A percentile compares a stretch with the other conserved stretches of the same genome.
These are phyloP conservation scores for Lycia hirtaria DNA, from an alignment of 2,888 invertebrate genomes.

Conservation along the genomic window DNA sequence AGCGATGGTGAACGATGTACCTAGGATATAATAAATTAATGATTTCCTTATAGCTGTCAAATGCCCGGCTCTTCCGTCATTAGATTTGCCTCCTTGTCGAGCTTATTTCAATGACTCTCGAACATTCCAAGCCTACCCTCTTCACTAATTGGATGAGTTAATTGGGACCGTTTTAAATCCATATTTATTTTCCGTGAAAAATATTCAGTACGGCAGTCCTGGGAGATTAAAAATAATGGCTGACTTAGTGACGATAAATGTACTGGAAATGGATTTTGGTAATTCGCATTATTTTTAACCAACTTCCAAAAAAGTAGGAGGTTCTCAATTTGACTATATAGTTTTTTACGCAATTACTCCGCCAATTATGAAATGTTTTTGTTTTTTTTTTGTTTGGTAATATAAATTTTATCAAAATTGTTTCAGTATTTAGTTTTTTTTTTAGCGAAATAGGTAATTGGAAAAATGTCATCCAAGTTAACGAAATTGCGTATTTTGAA, in stretches of 20 bases:
- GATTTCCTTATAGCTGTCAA: conserved; percentile 8
- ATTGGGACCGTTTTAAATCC: conserved; percentile 32
- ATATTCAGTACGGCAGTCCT: conserved; percentile 1
- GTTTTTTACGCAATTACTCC: no score
- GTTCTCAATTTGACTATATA: no score
- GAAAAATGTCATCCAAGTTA: no score
- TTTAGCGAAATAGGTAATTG: no score
- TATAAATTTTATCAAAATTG: no score
- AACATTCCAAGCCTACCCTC: conserved; percentile 29
- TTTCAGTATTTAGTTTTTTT: no score
- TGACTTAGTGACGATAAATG: conserved; percentile 7
- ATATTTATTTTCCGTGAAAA: conserved; percentile 24
- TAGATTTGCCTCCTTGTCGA: conserved; percentile 26
- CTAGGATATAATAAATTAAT: no score
- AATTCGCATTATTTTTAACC: background rate
- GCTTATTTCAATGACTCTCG: conserved; percentile 35
- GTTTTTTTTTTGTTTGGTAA: no score
- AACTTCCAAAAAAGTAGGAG: background rate
- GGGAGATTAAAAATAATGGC: conserved; percentile 17
- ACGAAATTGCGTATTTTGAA: no score
- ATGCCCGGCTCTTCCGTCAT: conserved; percentile 16
- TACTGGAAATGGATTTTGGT: background rate
- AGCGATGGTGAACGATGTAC: no score
- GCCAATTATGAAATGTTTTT: no score
- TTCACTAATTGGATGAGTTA: conserved; percentile 36